Percentiles rank a stretch among this genome's conserved stretches.
Evolutionary conservation across 1,140 invertebrate species (phyloP).

Genomic region (Pseudomyrmex sp.): DNA sequence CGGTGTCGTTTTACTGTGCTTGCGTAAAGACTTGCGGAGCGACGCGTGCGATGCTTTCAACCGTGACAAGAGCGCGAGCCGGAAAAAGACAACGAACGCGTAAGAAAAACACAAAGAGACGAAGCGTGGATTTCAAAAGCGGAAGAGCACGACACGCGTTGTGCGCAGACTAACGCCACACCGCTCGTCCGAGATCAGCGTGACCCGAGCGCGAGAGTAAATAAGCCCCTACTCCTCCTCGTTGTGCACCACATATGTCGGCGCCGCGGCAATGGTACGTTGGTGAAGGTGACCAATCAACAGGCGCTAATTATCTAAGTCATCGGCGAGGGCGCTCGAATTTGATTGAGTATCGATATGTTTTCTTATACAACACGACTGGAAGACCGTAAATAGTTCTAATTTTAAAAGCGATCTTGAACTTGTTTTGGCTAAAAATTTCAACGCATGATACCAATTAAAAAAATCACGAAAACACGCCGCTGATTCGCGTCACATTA

Average conservation of each 20-base stretch:
- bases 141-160: conserved; percentile 61
- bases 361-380: background rate
- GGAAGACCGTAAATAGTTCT: no score
- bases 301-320: conserved; percentile 74
- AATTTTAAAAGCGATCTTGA: no score
- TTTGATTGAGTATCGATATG: conserved; percentile 26
- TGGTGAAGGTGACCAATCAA: conserved; percentile 77
- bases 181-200: conserved; percentile 59
- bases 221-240: conserved; percentile 72
- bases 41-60: no score
- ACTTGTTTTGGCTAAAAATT: no score
- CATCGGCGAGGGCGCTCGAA: conserved; percentile 50
- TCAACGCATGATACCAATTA: no score
- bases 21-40: no score
- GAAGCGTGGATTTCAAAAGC: background rate
- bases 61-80: no score
- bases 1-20: no score
- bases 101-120: background rate
- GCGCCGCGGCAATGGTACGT: conserved; percentile 28
- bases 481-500: no score
- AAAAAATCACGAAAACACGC: no score
- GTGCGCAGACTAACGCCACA: conserved; percentile 69
- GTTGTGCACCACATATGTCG: background rate
- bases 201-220: conserved; percentile 70
- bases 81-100: background rate